Evolutionary conservation across 2,113 vertebrate species (phyloP).

Genomic region (Anoplopoma fimbria): DNA sequence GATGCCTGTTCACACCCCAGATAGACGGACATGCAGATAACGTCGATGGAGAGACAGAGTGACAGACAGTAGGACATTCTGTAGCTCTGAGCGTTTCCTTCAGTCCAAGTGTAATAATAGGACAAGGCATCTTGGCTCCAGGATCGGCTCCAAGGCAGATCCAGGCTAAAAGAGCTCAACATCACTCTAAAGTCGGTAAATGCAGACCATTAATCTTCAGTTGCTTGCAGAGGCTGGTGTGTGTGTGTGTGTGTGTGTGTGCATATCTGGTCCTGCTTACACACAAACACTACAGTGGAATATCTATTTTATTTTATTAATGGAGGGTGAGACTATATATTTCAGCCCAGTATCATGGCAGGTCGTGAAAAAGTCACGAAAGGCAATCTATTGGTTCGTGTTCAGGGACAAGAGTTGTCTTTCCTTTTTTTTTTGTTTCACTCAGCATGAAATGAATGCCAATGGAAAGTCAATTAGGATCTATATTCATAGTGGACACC

Average conservation of each 20-base stretch:
- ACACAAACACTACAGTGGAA: background rate
- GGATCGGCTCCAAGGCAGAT: conserved; percentile 24
- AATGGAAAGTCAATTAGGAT: too few relatives aligned
- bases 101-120: conserved; percentile 33
- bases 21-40: conserved; percentile 1
- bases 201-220: conserved; percentile 41
- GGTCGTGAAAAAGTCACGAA: background rate
- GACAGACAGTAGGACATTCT: background rate
- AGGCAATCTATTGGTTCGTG: too few relatives aligned
- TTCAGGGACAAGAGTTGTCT: too few relatives aligned
- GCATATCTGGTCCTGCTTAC: background rate
- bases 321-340: background rate
- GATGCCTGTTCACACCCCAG: background rate
- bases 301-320: background rate
- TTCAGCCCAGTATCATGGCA: too few relatives aligned
- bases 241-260: conserved; percentile 7
- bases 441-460: too few relatives aligned
- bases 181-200: conserved; percentile 49
- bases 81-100: conserved; percentile 25
- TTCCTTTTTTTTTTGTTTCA: too few relatives aligned
- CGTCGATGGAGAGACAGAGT: conserved; percentile 1
- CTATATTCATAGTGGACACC: too few relatives aligned
- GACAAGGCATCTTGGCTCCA: conserved; percentile 19
- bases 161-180: conserved; percentile 40
- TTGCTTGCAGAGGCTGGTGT: conserved; percentile 18